Conservation (phyloP, 1,140 invertebrate genomes). For the Drosophila varians region DNA sequence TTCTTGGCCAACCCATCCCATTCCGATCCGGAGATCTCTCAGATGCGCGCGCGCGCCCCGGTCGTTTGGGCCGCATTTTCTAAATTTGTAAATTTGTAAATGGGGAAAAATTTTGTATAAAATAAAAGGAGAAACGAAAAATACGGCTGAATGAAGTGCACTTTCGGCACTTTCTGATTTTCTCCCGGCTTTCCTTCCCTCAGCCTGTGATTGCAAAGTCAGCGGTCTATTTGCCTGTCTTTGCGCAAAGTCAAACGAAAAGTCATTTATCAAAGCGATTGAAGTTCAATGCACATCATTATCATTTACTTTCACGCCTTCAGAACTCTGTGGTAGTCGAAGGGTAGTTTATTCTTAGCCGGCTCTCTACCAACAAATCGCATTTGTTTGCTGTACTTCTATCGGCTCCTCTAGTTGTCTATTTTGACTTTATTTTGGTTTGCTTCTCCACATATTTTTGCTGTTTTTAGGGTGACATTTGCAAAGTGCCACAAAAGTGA, state of each 20-base stretch:
- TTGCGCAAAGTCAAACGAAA: constrained; percentile 40
- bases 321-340: constrained; percentile 40
- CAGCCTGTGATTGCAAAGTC: constrained; percentile 32
- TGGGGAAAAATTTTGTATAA: not conserved
- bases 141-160: constrained; percentile 67
- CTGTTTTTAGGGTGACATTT: constrained; percentile 82
- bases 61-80: constrained; percentile 72
- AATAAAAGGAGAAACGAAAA: constrained; percentile 51
- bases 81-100: constrained; percentile 83
- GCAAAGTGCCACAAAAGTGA: constrained; percentile 54
- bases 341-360: constrained; percentile 78
- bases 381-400: constrained; percentile 49
- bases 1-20: constrained; percentile 34
- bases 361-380: constrained; percentile 45
- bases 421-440: constrained; percentile 50
- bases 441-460: constrained; percentile 74
- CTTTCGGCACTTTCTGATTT: constrained; percentile 43
- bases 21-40: constrained; percentile 13
- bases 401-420: constrained; percentile 22
- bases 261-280: constrained; percentile 76
- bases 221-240: constrained; percentile 17
- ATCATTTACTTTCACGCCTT: constrained; percentile 62
- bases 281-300: constrained; percentile 83
- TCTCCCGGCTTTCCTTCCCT: constrained; percentile 2
- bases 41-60: constrained; percentile 18